Conservation (phyloP, 1,140 invertebrate species). For the Monomorium pharaonis region DNA sequence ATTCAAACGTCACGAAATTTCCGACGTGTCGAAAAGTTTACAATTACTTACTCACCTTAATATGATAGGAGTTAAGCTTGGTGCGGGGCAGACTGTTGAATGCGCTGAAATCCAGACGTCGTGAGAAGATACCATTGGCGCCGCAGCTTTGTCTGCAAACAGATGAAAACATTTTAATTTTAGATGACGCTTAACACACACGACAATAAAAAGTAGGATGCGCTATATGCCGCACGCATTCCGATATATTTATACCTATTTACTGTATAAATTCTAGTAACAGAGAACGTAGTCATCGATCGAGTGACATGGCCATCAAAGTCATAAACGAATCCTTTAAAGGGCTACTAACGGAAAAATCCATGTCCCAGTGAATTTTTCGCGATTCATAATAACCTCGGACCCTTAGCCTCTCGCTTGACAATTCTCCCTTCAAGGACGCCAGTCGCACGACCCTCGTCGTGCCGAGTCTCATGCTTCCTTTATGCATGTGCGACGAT, state of each 20-base stretch:
- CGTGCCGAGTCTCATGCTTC: constrained; percentile 20
- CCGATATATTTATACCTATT: not conserved
- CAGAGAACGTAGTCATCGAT: not conserved
- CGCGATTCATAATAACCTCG: constrained; percentile 58
- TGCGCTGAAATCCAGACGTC: constrained; percentile 96
- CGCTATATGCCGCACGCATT: not conserved
- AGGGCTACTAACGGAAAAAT: constrained; percentile 1
- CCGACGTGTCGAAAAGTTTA: not conserved
- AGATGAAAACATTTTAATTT: constrained; percentile 66
- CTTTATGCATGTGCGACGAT: constrained; percentile 56
- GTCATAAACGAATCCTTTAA: constrained; percentile 46
- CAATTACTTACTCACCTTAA: constrained; percentile 91
- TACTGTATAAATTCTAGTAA: not conserved
- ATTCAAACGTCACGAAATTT: constrained; percentile 26
- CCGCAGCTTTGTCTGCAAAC: constrained; percentile 92
- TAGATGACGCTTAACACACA: not conserved
- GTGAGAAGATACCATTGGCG: constrained; percentile 95
- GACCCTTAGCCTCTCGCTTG: constrained; percentile 40
- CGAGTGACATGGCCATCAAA: not conserved
- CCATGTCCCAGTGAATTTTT: constrained; percentile 23
- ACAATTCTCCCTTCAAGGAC: constrained; percentile 40
- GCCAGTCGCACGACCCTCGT: constrained; percentile 40
- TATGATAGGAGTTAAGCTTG: constrained; percentile 99
- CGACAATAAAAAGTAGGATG: not conserved
- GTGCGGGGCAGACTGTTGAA: constrained; percentile 97